phyloP scores from a whole-genome alignment of 2,113 vertebrate species.

The Dasyprocta punctata region DNA sequence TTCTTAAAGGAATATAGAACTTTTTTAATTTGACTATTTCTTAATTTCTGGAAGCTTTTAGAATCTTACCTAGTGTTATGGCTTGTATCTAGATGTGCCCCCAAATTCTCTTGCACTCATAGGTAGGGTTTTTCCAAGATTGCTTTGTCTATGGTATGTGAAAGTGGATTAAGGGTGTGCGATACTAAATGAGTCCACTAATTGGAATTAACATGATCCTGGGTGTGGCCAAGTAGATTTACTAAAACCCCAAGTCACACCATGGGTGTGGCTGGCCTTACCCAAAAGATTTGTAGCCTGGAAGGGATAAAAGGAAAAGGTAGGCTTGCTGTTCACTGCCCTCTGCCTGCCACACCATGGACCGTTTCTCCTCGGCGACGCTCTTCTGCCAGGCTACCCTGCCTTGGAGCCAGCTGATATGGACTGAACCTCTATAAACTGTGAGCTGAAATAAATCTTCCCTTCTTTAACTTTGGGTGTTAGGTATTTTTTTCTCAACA shows the following conservation, averaged over 20 bases:
- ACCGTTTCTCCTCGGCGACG: not conserved
- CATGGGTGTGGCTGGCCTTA: not conserved
- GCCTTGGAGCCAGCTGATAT: not conserved
- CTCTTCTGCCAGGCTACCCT: not conserved
- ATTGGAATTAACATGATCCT: not conserved
- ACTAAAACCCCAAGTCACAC: not conserved
- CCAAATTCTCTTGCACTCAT: not conserved
- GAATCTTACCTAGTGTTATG: not conserved
- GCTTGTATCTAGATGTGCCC: not conserved
- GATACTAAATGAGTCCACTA: not conserved
- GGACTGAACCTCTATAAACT: too few relatives aligned
- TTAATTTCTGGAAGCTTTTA: constrained; percentile 22
- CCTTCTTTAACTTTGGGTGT: not conserved
- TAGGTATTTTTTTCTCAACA: not conserved
- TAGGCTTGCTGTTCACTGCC: not conserved
- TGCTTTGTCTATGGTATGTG: not conserved
- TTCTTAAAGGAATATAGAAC: not conserved
- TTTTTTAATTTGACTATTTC: constrained; percentile 25
- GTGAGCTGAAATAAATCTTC: not conserved
- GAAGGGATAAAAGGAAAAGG: not conserved
- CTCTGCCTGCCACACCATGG: not conserved
- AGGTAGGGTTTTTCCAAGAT: not conserved
- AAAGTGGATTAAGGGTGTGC: not conserved
- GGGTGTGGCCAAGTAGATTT: not conserved
- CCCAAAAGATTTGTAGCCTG: not conserved